These are phyloP conservation scores for Melitaea cinxia DNA, from an alignment of 1,140 invertebrate genomes.

Conservation along the genomic window DNA sequence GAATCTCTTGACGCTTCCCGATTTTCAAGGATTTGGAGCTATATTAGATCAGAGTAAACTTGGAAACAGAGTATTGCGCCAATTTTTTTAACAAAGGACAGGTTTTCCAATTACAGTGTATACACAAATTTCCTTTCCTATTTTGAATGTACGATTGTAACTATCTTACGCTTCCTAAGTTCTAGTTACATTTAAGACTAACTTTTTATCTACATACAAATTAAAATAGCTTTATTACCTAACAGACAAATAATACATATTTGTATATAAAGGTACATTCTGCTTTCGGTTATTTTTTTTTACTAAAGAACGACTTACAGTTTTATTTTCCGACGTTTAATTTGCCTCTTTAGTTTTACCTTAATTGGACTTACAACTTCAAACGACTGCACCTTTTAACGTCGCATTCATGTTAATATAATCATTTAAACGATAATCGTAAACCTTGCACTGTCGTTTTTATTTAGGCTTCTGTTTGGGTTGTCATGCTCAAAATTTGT, in stretches of 20 bases:
- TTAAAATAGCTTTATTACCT: too few species aligned
- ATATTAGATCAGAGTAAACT: neutral
- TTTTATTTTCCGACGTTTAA: conserved; percentile 17
- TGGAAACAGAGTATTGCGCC: too few species aligned
- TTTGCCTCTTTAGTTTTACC: conserved; percentile 17
- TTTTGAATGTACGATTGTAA: too few species aligned
- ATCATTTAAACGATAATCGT: conserved; percentile 37
- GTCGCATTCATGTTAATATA: conserved; percentile 22
- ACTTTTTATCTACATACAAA: too few species aligned
- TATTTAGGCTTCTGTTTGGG: conserved; percentile 13
- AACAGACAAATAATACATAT: too few species aligned
- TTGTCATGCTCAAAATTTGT: conserved; percentile 6
- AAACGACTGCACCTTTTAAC: conserved; percentile 29
- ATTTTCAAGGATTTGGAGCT: conserved; percentile 26
- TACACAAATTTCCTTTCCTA: too few species aligned
- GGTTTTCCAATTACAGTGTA: too few species aligned
- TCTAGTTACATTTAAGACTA: too few species aligned
- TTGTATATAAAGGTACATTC: neutral
- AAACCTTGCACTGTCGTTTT: conserved; percentile 26
- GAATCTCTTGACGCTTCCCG: conserved; percentile 20
- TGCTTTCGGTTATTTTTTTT: neutral
- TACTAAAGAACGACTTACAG: neutral
- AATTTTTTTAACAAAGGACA: too few species aligned
- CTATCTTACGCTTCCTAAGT: too few species aligned
- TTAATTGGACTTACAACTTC: conserved; percentile 34